Evolutionary conservation across 2,888 invertebrate genomes (phyloP).

Genomic region (Hydraecia micacea): DNA sequence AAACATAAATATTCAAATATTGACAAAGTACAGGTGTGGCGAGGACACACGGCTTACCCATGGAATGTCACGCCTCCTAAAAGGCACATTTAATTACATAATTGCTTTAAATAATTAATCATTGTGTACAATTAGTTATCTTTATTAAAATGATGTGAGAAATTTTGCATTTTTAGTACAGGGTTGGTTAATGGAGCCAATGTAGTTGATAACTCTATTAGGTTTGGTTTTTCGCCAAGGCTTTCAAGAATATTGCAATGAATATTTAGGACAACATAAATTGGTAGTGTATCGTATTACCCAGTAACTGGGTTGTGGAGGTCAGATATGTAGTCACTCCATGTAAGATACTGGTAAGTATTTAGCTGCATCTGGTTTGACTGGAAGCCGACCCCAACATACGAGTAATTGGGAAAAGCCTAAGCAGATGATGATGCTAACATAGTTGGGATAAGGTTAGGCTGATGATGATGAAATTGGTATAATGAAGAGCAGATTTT

Average conservation of each 20-base stretch:
- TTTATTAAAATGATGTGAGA: slow-evolving; percentile 55
- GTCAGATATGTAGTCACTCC: background rate
- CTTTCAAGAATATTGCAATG: slow-evolving; percentile 30
- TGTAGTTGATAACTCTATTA: slow-evolving; percentile 46
- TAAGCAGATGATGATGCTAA: background rate
- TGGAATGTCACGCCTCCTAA: slow-evolving; percentile 56
- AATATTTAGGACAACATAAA: background rate
- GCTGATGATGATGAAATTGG: background rate
- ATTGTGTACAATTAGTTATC: slow-evolving; percentile 56
- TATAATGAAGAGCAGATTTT: background rate
- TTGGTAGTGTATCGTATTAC: background rate
- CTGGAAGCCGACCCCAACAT: background rate
- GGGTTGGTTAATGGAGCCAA: slow-evolving; percentile 42
- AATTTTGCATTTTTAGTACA: slow-evolving; percentile 51
- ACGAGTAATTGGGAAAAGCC: background rate
- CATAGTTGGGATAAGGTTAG: background rate
- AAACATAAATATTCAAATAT: slow-evolving; percentile 60
- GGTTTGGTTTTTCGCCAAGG: slow-evolving; percentile 17
- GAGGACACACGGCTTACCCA: slow-evolving; percentile 43
- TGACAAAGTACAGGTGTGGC: slow-evolving; percentile 57
- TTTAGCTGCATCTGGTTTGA: background rate
- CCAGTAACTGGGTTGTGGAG: background rate
- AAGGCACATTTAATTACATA: slow-evolving; percentile 56
- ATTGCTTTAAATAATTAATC: slow-evolving; percentile 66
- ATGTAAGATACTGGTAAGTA: background rate